Conservation (phyloP, 2,797 vertebrate genomes). For the Loris lydekkerianus region DNA sequence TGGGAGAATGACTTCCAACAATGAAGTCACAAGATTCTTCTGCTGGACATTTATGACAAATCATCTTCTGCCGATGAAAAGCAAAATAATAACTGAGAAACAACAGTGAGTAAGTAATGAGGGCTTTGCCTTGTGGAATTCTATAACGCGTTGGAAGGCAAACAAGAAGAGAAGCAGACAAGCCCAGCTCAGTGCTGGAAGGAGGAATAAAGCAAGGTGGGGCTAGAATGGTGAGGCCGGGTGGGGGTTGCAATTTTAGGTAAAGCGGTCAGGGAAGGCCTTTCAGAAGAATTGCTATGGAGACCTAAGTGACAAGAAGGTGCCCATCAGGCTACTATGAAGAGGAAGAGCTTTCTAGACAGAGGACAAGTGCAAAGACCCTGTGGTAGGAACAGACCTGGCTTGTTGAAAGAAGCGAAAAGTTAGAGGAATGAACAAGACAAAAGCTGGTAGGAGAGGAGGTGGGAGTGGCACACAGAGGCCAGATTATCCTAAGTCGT, state of each 20-base stretch:
- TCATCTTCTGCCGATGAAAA: neutral
- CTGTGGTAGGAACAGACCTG: neutral
- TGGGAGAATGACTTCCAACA: fast-evolving
- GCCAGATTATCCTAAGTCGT: neutral
- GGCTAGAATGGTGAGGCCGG: too few species aligned
- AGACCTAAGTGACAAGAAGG: neutral
- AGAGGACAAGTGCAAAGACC: neutral
- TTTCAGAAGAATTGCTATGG: neutral
- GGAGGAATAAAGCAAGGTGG: neutral
- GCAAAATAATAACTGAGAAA: neutral
- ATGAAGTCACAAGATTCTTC: neutral
- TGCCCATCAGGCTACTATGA: neutral
- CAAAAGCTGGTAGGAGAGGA: neutral
- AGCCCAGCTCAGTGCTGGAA: neutral
- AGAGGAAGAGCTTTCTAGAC: neutral
- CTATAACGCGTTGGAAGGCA: neutral
- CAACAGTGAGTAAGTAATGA: neutral
- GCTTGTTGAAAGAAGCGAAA: neutral
- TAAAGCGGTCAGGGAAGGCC: neutral
- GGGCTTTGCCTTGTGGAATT: neutral
- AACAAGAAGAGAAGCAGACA: neutral
- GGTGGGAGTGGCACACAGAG: neutral
- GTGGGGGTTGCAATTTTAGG: neutral
- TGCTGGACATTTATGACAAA: neutral
- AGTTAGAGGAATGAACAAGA: neutral